Conservation (phyloP, 2,797 vertebrate species). For the Gallinago nigripennis region DNA sequence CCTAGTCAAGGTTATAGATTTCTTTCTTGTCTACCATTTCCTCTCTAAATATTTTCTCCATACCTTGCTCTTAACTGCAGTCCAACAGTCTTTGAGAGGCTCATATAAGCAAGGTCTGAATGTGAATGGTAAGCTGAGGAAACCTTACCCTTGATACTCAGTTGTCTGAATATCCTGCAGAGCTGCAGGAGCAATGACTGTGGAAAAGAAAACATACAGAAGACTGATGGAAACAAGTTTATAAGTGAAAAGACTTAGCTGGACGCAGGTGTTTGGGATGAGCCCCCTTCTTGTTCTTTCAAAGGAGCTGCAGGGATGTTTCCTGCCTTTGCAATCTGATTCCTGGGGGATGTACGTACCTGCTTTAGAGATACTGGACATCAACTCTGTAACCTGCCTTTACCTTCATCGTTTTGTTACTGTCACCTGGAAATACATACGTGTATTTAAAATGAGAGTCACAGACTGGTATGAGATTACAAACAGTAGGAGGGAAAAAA, state of each 20-base stretch:
- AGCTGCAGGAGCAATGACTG: background rate
- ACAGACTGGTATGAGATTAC: background rate
- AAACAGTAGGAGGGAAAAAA: background rate
- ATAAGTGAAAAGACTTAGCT: background rate
- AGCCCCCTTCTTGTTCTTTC: background rate
- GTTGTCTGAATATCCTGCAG: background rate
- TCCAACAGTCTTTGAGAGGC: background rate
- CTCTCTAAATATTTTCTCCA: background rate
- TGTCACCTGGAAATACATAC: background rate
- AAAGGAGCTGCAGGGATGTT: background rate
- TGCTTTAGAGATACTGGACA: background rate
- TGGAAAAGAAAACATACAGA: background rate
- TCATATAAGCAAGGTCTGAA: background rate
- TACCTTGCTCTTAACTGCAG: background rate
- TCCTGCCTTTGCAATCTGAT: background rate
- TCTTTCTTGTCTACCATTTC: background rate
- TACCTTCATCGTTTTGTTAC: background rate
- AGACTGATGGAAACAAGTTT: background rate
- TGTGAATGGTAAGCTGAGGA: background rate
- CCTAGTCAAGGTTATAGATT: background rate
- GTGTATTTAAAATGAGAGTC: background rate
- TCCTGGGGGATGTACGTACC: background rate
- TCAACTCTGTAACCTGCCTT: background rate
- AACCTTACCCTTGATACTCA: background rate
- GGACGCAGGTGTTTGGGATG: background rate